Evolutionary conservation across 2,797 vertebrate genomes (phyloP), one percentile per base, ranked within the genome.

Genomic region (Anguilla anguilla): DNA sequence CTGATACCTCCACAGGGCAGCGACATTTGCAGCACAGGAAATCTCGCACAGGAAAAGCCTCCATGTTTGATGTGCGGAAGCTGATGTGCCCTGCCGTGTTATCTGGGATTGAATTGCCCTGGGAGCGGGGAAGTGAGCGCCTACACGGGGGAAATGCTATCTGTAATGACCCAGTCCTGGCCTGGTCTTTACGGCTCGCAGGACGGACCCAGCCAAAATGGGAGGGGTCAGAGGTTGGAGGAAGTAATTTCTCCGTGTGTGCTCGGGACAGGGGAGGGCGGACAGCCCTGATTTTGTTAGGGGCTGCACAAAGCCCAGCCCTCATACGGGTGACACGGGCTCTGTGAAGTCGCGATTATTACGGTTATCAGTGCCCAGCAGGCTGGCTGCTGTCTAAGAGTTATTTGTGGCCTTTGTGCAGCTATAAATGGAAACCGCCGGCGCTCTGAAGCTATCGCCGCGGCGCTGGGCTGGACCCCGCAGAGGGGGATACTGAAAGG

Each of bases 401-500:
- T 97, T 98, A 98, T 98, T 98, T 98, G 96, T 96, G 95, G 95
- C 95, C 94, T 96, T 97, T 96, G 91, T 85, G 95, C 86, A 89
- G 94, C 97, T 99, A 98, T 99, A 98, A 99, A 98, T 98, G 97
- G 98, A 97, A 97, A 96, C 94, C 94, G 88, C 90, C 31, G 89
- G 94, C 94, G 95, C 91, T 93, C 93, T 94, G 95, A 95, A 96
- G 96, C 95, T 96, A 96, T 95, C 91, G 92, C 91, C 92, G 90
- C 6, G 94, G 59, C 93, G 94, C 92, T 93, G 94, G 95, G 95
- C 94, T 94, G 94, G 96, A 94, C 93, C 94, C 94, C 92, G 92
- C 83, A 88, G 91, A 92, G 94, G 93, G 94, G 93, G 85, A 11
- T 89, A 91, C 93, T 93, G 92, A 94, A 94, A 95, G 95, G 94